Base-by-base conservation (phyloP, 2,797 vertebrate genomes). In the Parotocinclus haroldoi region DNA sequence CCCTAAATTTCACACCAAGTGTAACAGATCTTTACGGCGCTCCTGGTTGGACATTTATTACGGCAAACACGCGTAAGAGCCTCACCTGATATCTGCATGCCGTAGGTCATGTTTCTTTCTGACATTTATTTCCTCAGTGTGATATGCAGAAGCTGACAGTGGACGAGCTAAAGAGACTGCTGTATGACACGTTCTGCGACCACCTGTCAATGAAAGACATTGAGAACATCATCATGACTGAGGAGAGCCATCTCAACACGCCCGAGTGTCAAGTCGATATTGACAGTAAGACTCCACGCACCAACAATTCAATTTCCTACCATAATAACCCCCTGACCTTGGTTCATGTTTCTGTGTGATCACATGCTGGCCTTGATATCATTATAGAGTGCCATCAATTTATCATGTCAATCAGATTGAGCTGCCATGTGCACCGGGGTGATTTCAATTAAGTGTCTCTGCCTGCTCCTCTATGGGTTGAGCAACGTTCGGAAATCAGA, bases 171-270 rank as follows among this genome's bases (percentile, higher is more conserved):
- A 99, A 99, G 85, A 88, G 95, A 59, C 87, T 99, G 61, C 91
- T 99, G 44, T 96, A 98, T 0, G 95, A 98, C 80, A 97, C 96
- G 10, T 99, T 99, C 89, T 94, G 95, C 6, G 96, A 98, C 82
- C 96, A 99, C 82, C 91, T 99, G 80, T 96, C 96, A 75, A 98
- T 99, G 96, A 96, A 96, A 88, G 96, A 98, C 90, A 99, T 99
- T 1, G 96, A 98, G 87, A 95, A 96, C 87, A 98, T 99, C 87
- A 99, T 99, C 81, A 95, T 98, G 92, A 99, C 94, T 0, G 96
- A 99, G 85, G 96, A 97, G 79, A 97, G 88, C 81, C 96, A 98
- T 85, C 86, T 98, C 82, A 96, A 94, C 87, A 97, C 93, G 0
- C 88, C 91, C 0, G 94, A 96, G 84, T 95, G 93, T 69, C 94